phyloP scores from a whole-genome alignment of 2,888 invertebrate genomes.

The Drosophila maculinotata region DNA sequence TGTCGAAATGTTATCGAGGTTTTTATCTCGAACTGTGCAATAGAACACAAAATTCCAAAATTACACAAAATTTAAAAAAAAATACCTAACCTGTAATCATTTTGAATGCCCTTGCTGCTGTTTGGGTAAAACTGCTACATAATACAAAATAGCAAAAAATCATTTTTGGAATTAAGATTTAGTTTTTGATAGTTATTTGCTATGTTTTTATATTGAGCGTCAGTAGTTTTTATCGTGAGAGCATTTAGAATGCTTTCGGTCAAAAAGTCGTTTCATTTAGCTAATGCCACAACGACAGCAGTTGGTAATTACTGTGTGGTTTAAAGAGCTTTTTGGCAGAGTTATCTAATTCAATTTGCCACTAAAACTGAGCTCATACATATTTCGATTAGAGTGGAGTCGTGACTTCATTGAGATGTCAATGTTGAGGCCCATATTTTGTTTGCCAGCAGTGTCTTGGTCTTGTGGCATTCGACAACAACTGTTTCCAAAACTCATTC shows the following conservation, averaged over 20 bases:
- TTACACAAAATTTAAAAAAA: neutral
- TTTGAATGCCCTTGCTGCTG: neutral
- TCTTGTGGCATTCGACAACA: slow-evolving; percentile 16
- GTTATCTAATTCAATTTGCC: no score
- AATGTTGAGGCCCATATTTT: neutral
- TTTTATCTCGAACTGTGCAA: slow-evolving; percentile 25
- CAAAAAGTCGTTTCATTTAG: no score
- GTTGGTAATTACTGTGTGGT: neutral
- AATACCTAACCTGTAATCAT: no score
- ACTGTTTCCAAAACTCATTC: slow-evolving; percentile 50
- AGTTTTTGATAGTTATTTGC: no score
- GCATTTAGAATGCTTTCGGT: no score
- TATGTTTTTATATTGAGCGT: no score
- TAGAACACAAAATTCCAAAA: slow-evolving; percentile 25
- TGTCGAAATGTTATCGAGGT: slow-evolving; percentile 60
- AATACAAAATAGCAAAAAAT: neutral
- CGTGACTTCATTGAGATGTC: slow-evolving; percentile 14
- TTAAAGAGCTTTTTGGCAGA: neutral
- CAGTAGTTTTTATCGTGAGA: no score
- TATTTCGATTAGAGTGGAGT: no score
- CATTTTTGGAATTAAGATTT: no score
- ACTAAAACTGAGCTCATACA: no score
- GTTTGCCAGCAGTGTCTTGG: neutral
- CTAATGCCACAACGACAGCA: neutral
- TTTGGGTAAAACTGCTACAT: neutral